Base-by-base conservation (phyloP, 2,113 vertebrate species). In the Apteryx owenii region DNA sequence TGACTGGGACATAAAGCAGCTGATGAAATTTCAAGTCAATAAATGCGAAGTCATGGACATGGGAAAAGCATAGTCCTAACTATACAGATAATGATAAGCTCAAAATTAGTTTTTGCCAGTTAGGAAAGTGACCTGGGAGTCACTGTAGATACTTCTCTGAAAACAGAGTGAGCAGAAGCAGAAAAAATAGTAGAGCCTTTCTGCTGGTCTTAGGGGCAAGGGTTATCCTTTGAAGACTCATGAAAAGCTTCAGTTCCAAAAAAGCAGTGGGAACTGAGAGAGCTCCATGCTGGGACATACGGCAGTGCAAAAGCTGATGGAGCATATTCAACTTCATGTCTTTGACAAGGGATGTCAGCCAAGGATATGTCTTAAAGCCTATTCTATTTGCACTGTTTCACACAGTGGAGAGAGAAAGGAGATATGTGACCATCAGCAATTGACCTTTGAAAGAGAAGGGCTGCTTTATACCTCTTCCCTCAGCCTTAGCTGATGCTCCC, bases 11-110 rank as follows among this genome's bases (percentile, higher is more conserved):
- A 69, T 72, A 76, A 85, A 88, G 48, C 28, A 85, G 73, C 56
- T 69, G 48, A 91, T 76, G 73, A 91, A 85, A 85, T 93, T 94
- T 94, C 81, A 31, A 9, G 91, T 94, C 66, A 79, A 82, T 71
- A 89, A 91, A 75, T 91, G 73, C 42, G 18, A 89, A 95, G 56
- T 91, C 87, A 81, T 46, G 46, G 78, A 85, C 38, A 31, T 10
- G 40, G 53, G 26, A 23, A 82, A 81, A 94, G 76, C 11, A 70
- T 7, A 93, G 23, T n/a, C 62, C 13, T 89, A 93, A 64, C 14
- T 91, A 79, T 72, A 79, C 28, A 72, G 42, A 93, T 68, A 18
- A 64, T 75, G 38, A 89, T 93, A 81, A 91, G 26, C 73, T 89
- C 82, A 58, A 94, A 82, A 93, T 76, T 18, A 85, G 64, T 84